Base-by-base conservation (phyloP, 2,888 invertebrate genomes). In the Ectemnius continuus region DNA sequence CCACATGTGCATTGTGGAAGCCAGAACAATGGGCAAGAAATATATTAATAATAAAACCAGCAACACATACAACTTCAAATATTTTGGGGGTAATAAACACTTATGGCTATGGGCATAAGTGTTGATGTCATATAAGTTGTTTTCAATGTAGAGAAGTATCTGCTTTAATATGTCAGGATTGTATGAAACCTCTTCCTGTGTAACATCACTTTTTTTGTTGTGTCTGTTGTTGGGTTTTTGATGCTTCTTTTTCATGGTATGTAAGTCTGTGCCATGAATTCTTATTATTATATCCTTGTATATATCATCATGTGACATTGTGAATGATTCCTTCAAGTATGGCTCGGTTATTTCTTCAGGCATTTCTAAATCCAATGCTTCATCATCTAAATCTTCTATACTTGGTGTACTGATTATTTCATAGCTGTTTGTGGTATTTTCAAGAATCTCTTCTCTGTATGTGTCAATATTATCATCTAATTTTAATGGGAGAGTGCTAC, bases 61-160 rank as follows among this genome's bases (percentile, higher is more conserved):
- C 23, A 90, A 82, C 23, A 91, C 70, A 70, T 91, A 82, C 52
- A 85, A 73, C 75, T 85, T 89, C 13, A 91, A 70, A 70, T 88
- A 87, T 47, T 73, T 79, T 11, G 72, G 73, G 1, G 91, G 83
- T 28, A 89, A 60, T 23, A 83, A 83, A 75, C 90, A 91, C 46
- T 78, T 76, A 56, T 82, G n/a, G 13, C 1, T 76, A 23, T 72
- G 67, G 69, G 72, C 67, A 60, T 78, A 78, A 4, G 23, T 4
- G 4, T 64, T 28, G 5, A 60, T 8, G 14, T 71, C 46, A 13
- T 60, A 16, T 45, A 36, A 58, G 23, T 52, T 68, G 1, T 26
- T 18, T 67, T 67, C 47, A 13, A 20, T 23, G 47, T 52, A 45
- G 11, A 47, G 48, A 63, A 26, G 23, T 20, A 65, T 18, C 46